phyloP scores from a whole-genome alignment of 2,113 vertebrate species.

The Thalassoma bifasciatum region DNA sequence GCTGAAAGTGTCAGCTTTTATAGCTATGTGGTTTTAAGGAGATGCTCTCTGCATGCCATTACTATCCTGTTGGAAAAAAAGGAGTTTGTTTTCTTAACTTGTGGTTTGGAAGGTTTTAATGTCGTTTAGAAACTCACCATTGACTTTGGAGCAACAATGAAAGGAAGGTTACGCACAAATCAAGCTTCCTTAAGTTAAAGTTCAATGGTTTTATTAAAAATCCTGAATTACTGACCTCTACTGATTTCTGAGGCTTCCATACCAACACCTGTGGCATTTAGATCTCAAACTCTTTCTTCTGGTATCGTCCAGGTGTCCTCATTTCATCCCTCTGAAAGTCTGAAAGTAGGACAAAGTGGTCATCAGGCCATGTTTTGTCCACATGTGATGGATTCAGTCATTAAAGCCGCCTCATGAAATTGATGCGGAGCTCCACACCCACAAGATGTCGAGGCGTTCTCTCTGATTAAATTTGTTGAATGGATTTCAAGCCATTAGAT shows the following conservation, averaged over 20 bases:
- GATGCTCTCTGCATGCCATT: background rate
- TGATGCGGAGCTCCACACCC: slow-evolving; percentile 73
- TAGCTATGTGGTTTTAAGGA: background rate
- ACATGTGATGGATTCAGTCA: slow-evolving; percentile 74
- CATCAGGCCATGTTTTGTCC: slow-evolving; percentile 44
- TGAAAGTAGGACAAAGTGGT: slow-evolving; percentile 71
- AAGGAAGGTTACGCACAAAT: too few relatives aligned
- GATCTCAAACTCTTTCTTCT: background rate
- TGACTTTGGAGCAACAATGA: too few relatives aligned
- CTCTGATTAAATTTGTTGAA: slow-evolving; percentile 61
- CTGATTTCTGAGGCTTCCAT: background rate
- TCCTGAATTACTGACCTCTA: too few relatives aligned
- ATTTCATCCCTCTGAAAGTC: slow-evolving; percentile 5
- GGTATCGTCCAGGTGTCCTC: background rate
- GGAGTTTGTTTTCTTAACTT: background rate
- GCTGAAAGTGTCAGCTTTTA: background rate
- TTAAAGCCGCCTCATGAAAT: slow-evolving; percentile 68
- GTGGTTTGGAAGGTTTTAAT: too few relatives aligned
- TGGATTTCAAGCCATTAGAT: slow-evolving; percentile 47
- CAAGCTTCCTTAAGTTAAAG: too few relatives aligned
- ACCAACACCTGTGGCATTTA: background rate
- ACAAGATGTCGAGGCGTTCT: slow-evolving; percentile 49
- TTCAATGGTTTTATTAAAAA: too few relatives aligned
- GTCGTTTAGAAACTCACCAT: too few relatives aligned
- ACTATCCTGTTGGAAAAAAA: background rate